Percentiles rank a stretch among this genome's conserved stretches.
phyloP scores from a whole-genome alignment of 2,888 invertebrate genomes.

The Mesorhabditis spiculigera region DNA sequence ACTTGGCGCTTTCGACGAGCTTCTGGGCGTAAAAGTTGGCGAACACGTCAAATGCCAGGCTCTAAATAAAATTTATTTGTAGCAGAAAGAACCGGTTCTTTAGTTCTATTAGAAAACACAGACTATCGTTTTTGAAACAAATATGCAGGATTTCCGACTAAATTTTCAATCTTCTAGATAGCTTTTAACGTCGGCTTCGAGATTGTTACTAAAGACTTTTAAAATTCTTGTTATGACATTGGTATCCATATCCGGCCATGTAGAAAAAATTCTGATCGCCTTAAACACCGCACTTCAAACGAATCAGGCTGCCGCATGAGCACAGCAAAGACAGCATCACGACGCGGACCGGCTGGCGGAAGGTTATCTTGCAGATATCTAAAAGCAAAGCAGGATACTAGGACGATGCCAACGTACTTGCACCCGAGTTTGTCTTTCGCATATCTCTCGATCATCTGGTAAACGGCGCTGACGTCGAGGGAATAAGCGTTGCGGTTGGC shows the following conservation, averaged over 20 bases:
- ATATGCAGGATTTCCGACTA: too few relatives aligned
- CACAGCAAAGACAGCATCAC: not conserved
- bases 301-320: not conserved
- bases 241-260: too few relatives aligned
- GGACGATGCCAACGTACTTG: not conserved
- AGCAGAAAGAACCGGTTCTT: too few relatives aligned
- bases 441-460: not conserved
- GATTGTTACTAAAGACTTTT: too few relatives aligned
- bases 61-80: slow-evolving; percentile 16
- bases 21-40: slow-evolving; percentile 45
- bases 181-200: too few relatives aligned
- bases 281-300: not conserved
- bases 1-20: slow-evolving; percentile 28
- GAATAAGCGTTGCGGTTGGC: too few relatives aligned
- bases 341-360: not conserved
- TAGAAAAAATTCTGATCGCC: too few relatives aligned
- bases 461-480: too few relatives aligned
- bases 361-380: not conserved
- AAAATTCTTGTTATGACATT: too few relatives aligned
- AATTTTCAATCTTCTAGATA: too few relatives aligned
- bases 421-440: not conserved
- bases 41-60: slow-evolving; percentile 41
- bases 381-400: not conserved
- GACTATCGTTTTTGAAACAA: too few relatives aligned
- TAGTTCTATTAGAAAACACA: too few relatives aligned